These are phyloP conservation scores for Cyanistes caeruleus DNA, from an alignment of 2,113 vertebrate genomes.

Conservation along the genomic window DNA sequence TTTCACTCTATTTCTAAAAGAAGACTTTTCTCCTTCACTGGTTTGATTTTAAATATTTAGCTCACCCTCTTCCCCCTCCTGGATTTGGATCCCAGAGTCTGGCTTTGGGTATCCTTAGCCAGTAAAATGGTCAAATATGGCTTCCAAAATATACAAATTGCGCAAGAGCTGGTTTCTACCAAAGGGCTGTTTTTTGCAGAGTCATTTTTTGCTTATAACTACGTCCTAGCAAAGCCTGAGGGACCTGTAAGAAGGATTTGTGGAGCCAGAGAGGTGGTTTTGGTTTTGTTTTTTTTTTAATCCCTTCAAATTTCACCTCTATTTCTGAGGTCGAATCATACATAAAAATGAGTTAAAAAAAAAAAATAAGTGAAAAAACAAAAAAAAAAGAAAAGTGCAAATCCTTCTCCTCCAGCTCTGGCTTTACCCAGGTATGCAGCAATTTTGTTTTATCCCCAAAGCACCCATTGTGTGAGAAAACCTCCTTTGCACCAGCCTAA, in stretches of 20 bases:
- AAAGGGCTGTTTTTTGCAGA: slow-evolving; percentile 49
- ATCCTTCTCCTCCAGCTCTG: background rate
- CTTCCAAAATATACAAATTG: slow-evolving; percentile 57
- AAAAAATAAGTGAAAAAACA: too few relatives aligned
- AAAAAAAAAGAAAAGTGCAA: background rate
- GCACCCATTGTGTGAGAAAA: slow-evolving; percentile 11
- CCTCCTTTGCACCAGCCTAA: background rate
- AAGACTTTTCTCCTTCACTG: background rate
- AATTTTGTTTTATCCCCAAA: background rate
- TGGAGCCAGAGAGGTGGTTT: slow-evolving; percentile 17
- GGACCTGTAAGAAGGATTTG: slow-evolving; percentile 32
- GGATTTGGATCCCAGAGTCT: slow-evolving; percentile 1
- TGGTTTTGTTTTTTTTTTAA: background rate
- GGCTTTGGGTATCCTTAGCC: slow-evolving; percentile 29
- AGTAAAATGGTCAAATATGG: slow-evolving; percentile 22
- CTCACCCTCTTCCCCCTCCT: background rate
- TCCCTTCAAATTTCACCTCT: background rate
- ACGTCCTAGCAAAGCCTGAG: slow-evolving; percentile 8
- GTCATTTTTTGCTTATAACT: slow-evolving; percentile 63
- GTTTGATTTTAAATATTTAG: slow-evolving; percentile 3
- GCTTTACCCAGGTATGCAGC: background rate
- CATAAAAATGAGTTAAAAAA: background rate
- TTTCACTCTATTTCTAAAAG: background rate
- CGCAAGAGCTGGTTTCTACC: slow-evolving; percentile 30
- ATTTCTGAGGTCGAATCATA: background rate